These are phyloP conservation scores for Drosophila setifemur DNA, from an alignment of 1,140 invertebrate genomes.

Conservation along the genomic window DNA sequence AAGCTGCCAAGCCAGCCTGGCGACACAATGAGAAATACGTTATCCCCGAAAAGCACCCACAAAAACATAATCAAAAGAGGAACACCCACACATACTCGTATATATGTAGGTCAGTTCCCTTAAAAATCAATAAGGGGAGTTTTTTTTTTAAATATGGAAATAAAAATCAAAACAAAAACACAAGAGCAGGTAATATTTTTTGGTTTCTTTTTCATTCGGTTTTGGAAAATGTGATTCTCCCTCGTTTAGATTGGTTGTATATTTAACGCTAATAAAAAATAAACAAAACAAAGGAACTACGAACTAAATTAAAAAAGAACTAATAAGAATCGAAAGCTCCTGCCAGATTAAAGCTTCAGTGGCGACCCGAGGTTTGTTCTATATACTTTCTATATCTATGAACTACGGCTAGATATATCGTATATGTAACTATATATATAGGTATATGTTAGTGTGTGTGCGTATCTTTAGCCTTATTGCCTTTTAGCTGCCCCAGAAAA, in stretches of 20 bases:
- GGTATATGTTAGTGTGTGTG: slow-evolving; percentile 5
- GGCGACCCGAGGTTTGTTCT: slow-evolving; percentile 48
- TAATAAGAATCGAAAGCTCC: slow-evolving; percentile 35
- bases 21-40: slow-evolving; percentile 55
- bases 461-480: neutral
- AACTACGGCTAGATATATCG: slow-evolving; percentile 25
- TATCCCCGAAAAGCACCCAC: neutral
- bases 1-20: slow-evolving; percentile 41
- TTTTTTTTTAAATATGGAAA: slow-evolving; percentile 30
- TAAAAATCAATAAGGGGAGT: slow-evolving; percentile 66
- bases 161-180: slow-evolving; percentile 54
- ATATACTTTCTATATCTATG: slow-evolving; percentile 31
- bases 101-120: slow-evolving; percentile 62
- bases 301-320: slow-evolving; percentile 44
- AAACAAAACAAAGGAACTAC: slow-evolving; percentile 46
- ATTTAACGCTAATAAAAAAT: slow-evolving; percentile 31
- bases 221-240: slow-evolving; percentile 28
- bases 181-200: slow-evolving; percentile 22
- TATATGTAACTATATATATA: slow-evolving; percentile 7
- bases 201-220: slow-evolving; percentile 16
- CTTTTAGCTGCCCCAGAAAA: neutral
- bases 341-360: slow-evolving; percentile 48
- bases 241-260: slow-evolving; percentile 19
- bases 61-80: neutral
- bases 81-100: neutral